Evolutionary conservation across 1,140 invertebrate species (phyloP), one percentile per base, ranked within the genome.

Genomic region (Pseudomyrmex pallidus): DNA sequence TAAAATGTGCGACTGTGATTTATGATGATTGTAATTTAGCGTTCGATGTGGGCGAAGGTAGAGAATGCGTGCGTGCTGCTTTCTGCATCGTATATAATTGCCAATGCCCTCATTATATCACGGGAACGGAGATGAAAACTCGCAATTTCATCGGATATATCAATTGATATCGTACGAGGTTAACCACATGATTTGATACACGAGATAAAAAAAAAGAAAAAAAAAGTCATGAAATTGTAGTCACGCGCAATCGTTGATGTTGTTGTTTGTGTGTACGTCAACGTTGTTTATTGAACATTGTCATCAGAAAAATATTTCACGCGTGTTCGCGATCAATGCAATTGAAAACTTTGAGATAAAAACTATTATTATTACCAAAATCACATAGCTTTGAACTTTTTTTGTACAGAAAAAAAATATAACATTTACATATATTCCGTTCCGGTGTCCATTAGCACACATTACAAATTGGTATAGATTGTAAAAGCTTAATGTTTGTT

Each of bases 21-120:
- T 80, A 85, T 66, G 25, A 86, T 50, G 44, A 66, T 85, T 57
- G 46, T 68, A 85, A 82, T 86, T 73, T 74, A 13, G 56, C 46
- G 61, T 56, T 73, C 25, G 22, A 66, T 57, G 35, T 35, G 35
- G 35, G 35, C 35, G 35, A 54, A 57, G 56, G 50, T 44, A 74
- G 22, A 35, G 35, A 35, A 35, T 35, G 83, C 22, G 59, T 44
- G 44, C 59, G 10, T 7, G 35, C 35, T 35, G 35, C 35, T 35
- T 20, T 68, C n/a, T 9, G 10, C 9, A 10, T 8, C 72, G 46
- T 50, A 44, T 50, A 44, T 74, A 61, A 85, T 59, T 86, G 50
- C 35, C 62, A 85, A 74, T 72, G 22, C 64, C n/a, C 57, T 85
- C 54, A 66, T 80, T 73, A 70, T 46, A 35, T 57, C 0, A 8